A percentile compares a stretch with the other conserved stretches of the same genome.
Conservation (phyloP, 2,797 vertebrate species). For the Peromyscus aztecus region DNA sequence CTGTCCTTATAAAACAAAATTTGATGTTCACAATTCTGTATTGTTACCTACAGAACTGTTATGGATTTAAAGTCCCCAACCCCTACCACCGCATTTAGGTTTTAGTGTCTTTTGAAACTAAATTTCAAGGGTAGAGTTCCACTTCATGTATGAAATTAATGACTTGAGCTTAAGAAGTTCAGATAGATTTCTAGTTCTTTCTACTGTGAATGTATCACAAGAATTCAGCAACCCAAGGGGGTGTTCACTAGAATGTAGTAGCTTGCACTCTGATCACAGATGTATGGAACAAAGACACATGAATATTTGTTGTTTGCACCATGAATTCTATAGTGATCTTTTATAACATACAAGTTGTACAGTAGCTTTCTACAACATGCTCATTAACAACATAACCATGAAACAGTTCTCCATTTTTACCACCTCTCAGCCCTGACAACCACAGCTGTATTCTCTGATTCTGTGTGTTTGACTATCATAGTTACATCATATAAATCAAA, state of each 20-base stretch:
- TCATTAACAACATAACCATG: neutral
- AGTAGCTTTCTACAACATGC: neutral
- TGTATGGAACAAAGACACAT: neutral
- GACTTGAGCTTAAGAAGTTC: neutral
- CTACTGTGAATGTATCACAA: neutral
- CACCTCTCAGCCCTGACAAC: neutral
- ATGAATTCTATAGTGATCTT: neutral
- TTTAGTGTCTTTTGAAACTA: neutral
- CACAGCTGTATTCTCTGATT: neutral
- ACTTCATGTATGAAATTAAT: neutral
- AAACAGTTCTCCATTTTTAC: neutral
- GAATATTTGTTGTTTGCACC: neutral
- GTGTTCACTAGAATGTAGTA: neutral
- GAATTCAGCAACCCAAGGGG: neutral
- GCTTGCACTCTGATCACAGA: neutral
- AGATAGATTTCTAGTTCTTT: neutral
- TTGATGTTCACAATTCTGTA: neutral
- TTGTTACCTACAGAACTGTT: neutral
- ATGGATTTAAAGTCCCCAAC: neutral
- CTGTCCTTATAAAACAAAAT: neutral
- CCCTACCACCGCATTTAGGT: accelerated
- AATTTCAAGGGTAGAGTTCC: neutral
- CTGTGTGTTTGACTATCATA: neutral
- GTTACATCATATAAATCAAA: neutral
- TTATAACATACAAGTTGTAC: neutral